Base-by-base conservation (phyloP, 2,888 invertebrate genomes). In the Acronicta leporina region DNA sequence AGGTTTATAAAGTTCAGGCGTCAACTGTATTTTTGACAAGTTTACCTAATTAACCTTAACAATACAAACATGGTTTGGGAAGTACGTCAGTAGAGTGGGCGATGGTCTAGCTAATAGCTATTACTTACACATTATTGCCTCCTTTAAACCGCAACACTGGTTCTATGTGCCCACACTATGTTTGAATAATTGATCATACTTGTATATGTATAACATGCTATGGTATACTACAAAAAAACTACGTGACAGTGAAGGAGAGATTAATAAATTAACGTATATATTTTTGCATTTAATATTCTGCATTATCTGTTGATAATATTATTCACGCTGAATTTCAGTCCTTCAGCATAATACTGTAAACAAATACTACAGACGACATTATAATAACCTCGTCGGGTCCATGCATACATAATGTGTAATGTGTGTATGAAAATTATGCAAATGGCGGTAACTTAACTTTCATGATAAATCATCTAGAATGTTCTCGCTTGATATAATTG, bases 401-500 rank as follows among this genome's bases (percentile, higher is more conserved):
- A 44, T 44, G 45, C 48, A 48, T 42, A 63, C 42, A 56, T 59
- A 25, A 59, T 41, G 35, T 38, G 15, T 59, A 25, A 59, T 41
- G 35, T 38, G 15, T 55, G 43, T 46, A 38, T 38, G 49, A 57
- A 72, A 75, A 80, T 80, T 86, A 88, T 87, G 84, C 81, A 87
- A 84, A 88, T 85, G 71, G 77, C 73, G 59, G 47, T 43, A 42
- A 50, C 59, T 57, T 62, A 80, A 81, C 71, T 81, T 80, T 69
- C 53, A 63, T 72, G 70, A 75, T 87, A 85, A 88, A 87, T 89
- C 88, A 85, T 72, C 60, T 67, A 62, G 62, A 77, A 68, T 74
- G 84, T 78, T 80, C 42, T 64, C 78, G 65, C 79, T 80, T 79
- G 76, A 82, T 85, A 84, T 84, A 85, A 86, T 86, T 84, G 82